Evolutionary conservation across 2,888 invertebrate species (phyloP), one percentile per base, ranked within the genome.

Genomic region (Xanthorhoe designata): DNA sequence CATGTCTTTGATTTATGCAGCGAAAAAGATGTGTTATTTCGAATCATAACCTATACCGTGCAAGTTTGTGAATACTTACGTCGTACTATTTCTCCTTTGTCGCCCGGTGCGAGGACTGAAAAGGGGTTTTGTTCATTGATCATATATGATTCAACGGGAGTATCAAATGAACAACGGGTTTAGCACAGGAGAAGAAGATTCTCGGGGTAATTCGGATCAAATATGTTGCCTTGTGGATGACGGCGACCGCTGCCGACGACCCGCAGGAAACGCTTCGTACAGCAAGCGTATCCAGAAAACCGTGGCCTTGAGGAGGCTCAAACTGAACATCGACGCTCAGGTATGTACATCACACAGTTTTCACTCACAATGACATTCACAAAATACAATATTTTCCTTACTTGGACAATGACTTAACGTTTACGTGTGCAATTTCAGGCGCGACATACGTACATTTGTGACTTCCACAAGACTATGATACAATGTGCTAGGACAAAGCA

Each of bases 251-350:
- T 99, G 99, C 90, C 95, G 95, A 73, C 96, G 98, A 83, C 95
- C 96, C 64, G 98, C 98, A 76, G 98, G 98, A 72, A 98, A 98
- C 94, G 99, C 99, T 76, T 97, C 98, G 53, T 99, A 99, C 92
- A 98, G 98, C 91, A 99, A 99, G 89, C 95, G 98, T 76, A 98
- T 99, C 80, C 98, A 99, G 90, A 99, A 98, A 89, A 98, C 97
- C 64, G 98, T 98, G 42, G 96, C 97, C 60, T 98, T 98, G 84
- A 95, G 98, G 81, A 96, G 97, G 80, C 95, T 99, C 50, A 98
- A 98, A 86, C 95, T 99, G 50, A 96, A 96, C 86, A 96, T 97
- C 77, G 98, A 99, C 92, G 96, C 88, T 70, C 91, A 92, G 88
- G 91, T 92, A 78, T 56, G 55, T 66, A 64, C 18, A 7, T 19